Base-by-base conservation (phyloP, 2,888 invertebrate species). In the Xestoiulus laeticollis region DNA sequence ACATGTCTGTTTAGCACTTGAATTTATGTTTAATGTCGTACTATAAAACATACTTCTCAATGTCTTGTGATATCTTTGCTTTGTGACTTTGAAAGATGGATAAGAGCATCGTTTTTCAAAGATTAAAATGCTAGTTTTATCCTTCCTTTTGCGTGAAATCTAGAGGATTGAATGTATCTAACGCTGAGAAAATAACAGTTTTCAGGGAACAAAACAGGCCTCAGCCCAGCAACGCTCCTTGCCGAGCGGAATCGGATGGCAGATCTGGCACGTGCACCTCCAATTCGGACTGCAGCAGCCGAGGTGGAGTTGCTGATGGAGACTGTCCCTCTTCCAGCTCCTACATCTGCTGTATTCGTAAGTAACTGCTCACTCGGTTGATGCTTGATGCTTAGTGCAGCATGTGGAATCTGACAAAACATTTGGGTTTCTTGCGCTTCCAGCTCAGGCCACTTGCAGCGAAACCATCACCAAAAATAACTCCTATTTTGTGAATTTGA, bases 401-500 rank as follows among this genome's bases (percentile, higher is more conserved):
- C 22, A 10, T 5, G n/a, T 16, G n/a, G n/a, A 2, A 14, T 78
- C 14, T 12, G 8, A 30, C 10, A 85, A 84, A 12, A 32, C 2
- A 84, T 5, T 38, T 19, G 2, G 22, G 10, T 84, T 84, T 32
- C 44, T n/a, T 48, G 2, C 10, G 16, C 33, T 78, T 43, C 43
- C 43, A 88, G 88, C 88, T 85, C 88, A 88, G 86, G 88, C 88
- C 5, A 88, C 88, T 86, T 88, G 88, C 44, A 86, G 88, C 26
- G 88, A 87, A 19, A 89, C 88, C 84, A 89, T 89, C 26, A 87
- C 87, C 4, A 87, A 48, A 10, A 89, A 89, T 86, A 89, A 89
- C 43, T 89, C 89, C 10, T 85, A 87, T n/a, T 89, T 89, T 32
- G 89, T 89, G 43, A 89, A 89, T 85, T 82, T 87, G 2, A 89